Evolutionary conservation across 2,888 invertebrate species (phyloP), one percentile per base, ranked within the genome.

Genomic region (Selenia dentaria): DNA sequence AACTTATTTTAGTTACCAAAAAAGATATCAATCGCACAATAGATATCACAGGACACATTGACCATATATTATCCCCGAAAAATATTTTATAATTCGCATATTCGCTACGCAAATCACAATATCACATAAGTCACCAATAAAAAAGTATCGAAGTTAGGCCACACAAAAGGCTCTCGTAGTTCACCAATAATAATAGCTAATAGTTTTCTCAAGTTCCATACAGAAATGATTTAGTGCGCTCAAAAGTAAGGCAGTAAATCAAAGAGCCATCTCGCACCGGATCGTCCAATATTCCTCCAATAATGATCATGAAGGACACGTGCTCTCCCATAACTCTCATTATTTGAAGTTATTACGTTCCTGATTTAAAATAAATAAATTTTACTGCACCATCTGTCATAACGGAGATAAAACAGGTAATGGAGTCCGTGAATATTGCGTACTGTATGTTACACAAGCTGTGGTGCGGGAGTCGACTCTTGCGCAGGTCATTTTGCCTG

Each of bases 311-410:
- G 59, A 65, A 72, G 70, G 80, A 83, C 88, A 83, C 84, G 85
- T 85, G 83, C 77, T 83, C 67, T 77, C 79, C 5, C 37, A 31
- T 31, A 18, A 40, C 26, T 46, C 46, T 88, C 85, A 86, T 89
- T 89, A 88, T 82, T 75, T 68, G 67, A 67, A 72, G 79, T 73
- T 74, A 79, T 83, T 60, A 47, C 64, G 67, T 73, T 76, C 76
- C 67, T 78, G 76, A 82, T 87, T 87, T 85, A 77, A 86, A 85
- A 87, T 85, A 85, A 80, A 77, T 87, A 83, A 73, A 70, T 86
- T 90, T 90, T 89, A 90, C 82, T 72, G 64, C 83, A 67, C 86
- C 84, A 85, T 89, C 83, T 85, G 85, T 89, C 89, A 89, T 85
- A 75, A 67, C 62, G 73, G 73, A 75, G 70, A 83, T 88, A 82